phyloP scores from a whole-genome alignment of 2,113 vertebrate species.

The Datnioides undecimradiatus region DNA sequence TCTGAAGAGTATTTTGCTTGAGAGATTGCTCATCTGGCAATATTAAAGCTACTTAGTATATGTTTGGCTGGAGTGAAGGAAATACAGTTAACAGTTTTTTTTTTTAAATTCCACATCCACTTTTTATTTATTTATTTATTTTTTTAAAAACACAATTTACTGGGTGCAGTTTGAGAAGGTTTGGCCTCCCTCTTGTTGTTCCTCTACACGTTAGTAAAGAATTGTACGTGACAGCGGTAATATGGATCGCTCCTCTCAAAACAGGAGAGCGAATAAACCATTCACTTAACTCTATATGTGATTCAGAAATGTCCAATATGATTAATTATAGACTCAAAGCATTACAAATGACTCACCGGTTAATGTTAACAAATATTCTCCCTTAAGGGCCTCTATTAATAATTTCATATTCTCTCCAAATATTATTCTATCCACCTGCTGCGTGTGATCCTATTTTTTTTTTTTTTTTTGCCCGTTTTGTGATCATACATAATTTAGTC shows the following conservation, averaged over 20 bases:
- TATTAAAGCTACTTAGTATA: slow-evolving; percentile 87
- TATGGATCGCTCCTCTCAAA: slow-evolving; percentile 45
- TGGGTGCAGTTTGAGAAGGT: slow-evolving; percentile 39
- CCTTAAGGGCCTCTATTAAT: slow-evolving; percentile 85
- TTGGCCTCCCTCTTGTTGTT: slow-evolving; percentile 24
- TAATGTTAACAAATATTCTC: slow-evolving; percentile 87
- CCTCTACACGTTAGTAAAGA: slow-evolving; percentile 32
- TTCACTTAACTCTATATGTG: slow-evolving; percentile 76
- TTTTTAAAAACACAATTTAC: slow-evolving; percentile 30
- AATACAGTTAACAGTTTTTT: slow-evolving; percentile 67
- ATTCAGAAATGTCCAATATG: slow-evolving; percentile 81
- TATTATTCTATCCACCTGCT: slow-evolving; percentile 87
- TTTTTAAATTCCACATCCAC: slow-evolving; percentile 52
- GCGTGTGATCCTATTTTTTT: slow-evolving; percentile 76
- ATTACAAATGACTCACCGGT: slow-evolving; percentile 81
- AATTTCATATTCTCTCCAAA: slow-evolving; percentile 87
- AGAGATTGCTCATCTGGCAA: slow-evolving; percentile 86
- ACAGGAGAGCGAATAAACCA: slow-evolving; percentile 61
- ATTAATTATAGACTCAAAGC: slow-evolving; percentile 83
- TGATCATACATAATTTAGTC: slow-evolving; percentile 89
- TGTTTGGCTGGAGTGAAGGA: slow-evolving; percentile 73
- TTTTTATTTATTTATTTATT: no score
- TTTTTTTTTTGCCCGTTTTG: slow-evolving; percentile 76
- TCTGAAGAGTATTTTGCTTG: slow-evolving; percentile 86
- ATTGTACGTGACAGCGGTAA: slow-evolving; percentile 35